Conservation (phyloP, 2,888 invertebrate genomes). For the Creontiades dilutus region DNA sequence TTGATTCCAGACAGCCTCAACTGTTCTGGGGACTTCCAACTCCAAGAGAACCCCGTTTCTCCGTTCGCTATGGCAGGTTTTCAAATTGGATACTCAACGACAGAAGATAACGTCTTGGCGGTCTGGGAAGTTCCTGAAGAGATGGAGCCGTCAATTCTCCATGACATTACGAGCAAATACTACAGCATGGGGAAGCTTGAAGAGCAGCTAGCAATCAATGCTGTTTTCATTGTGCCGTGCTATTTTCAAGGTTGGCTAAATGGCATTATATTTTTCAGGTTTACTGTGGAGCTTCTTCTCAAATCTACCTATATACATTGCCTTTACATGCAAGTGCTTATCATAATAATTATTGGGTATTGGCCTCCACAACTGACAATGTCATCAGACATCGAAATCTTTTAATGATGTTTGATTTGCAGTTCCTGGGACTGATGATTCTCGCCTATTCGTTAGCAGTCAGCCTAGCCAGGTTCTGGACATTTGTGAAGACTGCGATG, state of each 20-base stretch:
- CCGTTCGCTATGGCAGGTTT: constrained; percentile 65
- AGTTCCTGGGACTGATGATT: constrained; percentile 45
- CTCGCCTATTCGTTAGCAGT: constrained; percentile 78
- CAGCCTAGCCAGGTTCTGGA: constrained; percentile 86
- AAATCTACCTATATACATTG: no score
- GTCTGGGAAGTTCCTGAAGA: constrained; percentile 94
- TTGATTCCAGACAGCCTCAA: constrained; percentile 84
- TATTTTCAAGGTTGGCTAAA: constrained; percentile 41
- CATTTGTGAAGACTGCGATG: constrained; percentile 84
- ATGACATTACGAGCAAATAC: constrained; percentile 84
- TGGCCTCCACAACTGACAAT: no score
- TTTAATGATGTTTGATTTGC: background rate
- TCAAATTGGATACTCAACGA: constrained; percentile 90
- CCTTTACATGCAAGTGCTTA: no score
- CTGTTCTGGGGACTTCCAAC: constrained; percentile 54
- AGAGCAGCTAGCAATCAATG: constrained; percentile 30
- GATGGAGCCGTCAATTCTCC: constrained; percentile 89
- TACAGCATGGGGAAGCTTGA: constrained; percentile 81
- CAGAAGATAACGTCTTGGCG: constrained; percentile 85
- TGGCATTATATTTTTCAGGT: no score
- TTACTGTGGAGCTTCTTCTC: no score
- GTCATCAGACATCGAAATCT: background rate
- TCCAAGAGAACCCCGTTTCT: constrained; percentile 10
- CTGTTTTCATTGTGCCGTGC: constrained; percentile 60
- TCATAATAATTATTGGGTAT: background rate